Base-by-base conservation (phyloP, 2,113 vertebrate species). In the Trematomus loennbergii region DNA sequence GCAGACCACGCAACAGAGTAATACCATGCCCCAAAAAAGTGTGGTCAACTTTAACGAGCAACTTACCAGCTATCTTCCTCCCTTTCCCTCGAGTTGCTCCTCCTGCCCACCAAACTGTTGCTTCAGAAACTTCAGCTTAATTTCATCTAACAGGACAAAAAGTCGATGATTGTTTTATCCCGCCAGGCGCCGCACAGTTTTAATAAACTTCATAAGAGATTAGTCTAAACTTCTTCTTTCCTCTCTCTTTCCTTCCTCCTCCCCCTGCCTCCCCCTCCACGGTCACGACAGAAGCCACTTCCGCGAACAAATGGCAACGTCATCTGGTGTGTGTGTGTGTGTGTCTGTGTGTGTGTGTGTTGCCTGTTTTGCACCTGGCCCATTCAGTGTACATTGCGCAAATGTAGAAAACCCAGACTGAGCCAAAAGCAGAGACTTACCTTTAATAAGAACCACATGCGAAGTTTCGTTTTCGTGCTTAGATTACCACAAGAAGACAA, bases 11-110 rank as follows among this genome's bases (percentile, higher is more conserved):
- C 55, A 66, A 2, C 59, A 16, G 62, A 22, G 33, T 22, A 61
- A 66, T 75, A 77, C 83, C 75, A 78, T 84, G 64, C 73, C 61
- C 57, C 70, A 2, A n/a, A 50, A 86, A 90, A 87, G 82, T 82
- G 86, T 81, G 88, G 68, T 87, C 70, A 91, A 92, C 88, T 92
- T 92, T 84, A 85, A 79, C 88, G 84, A 82, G 77, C 18, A 85
- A 94, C 92, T 94, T 75, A 94, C 93, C 94, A 94, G 93, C 88
- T 92, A 74, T 88, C 72, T 88, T 89, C 84, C 88, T 88, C 87
- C 52, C 66, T 83, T 81, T 72, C 33, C 77, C 77, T 82, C 61
- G 82, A 81, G 53, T 66, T 63, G 75, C 62, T 52, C 85, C 87
- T 91, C 82, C 84, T 86, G 76, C 69, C 73, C 69, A 33, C 55